These are phyloP conservation scores for Saturnia pavonia DNA, from an alignment of 2,888 invertebrate species.

Conservation along the genomic window DNA sequence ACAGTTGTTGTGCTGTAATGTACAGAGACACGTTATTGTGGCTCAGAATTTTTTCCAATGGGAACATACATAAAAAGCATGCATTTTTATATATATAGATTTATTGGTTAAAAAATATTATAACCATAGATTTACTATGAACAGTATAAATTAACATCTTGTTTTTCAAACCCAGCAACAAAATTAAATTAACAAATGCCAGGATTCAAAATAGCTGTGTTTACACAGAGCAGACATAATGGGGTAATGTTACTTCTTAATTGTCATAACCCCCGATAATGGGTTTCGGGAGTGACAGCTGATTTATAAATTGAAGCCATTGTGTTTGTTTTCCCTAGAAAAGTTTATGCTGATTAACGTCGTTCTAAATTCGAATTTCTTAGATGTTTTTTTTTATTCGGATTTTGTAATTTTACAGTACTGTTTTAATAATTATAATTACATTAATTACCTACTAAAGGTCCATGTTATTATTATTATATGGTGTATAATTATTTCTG, in stretches of 20 bases:
- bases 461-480: too few species aligned
- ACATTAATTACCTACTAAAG: too few species aligned
- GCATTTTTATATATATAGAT: too few species aligned
- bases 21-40: too few species aligned
- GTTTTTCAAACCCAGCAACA: background rate
- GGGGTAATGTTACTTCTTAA: conserved; percentile 43
- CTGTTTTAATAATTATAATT: too few species aligned
- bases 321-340: conserved; percentile 26
- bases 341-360: background rate
- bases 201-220: conserved; percentile 49
- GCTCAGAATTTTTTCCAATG: too few species aligned
- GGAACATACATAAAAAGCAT: too few species aligned
- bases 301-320: conserved; percentile 45
- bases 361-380: conserved; percentile 9
- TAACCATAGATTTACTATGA: too few species aligned
- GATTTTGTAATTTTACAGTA: background rate
- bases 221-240: conserved; percentile 40
- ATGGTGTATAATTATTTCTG: too few species aligned
- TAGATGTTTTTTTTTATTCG: conserved; percentile 3
- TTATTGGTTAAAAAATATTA: too few species aligned
- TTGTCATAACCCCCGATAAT: conserved; percentile 58
- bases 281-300: conserved; percentile 47
- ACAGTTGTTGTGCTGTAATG: too few species aligned
- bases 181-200: conserved; percentile 11
- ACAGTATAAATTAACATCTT: background rate